Base-by-base conservation (phyloP, 2,888 invertebrate genomes). In the Limulus polyphemus region DNA sequence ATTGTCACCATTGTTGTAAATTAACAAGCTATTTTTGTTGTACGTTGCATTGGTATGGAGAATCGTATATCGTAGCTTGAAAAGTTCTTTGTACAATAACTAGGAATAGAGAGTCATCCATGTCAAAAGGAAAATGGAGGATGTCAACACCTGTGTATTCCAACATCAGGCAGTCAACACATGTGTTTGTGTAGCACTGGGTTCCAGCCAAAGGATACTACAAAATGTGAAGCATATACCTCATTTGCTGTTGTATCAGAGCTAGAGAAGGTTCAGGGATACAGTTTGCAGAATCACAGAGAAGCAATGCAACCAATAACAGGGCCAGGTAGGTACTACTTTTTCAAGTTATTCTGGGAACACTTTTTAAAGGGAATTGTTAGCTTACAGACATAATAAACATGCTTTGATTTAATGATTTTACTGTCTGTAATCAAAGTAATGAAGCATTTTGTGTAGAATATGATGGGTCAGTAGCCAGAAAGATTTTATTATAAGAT, bases 281-380 rank as follows among this genome's bases (percentile, higher is more conserved):
- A 90, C 77, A 88, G 90, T 71, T 76, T 94, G 57, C 86, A 84
- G 55, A 86, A 86, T 68, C 85, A 89, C 67, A 83, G 89, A 0
- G 94, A 97, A 75, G 94, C 95, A 0, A 94, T 98, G 88, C 85
- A 90, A 0, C 95, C 97, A 0, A 88, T 98, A 54, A 84, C 89
- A 2, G 95, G 95, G 0, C 75, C 80, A 0, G 78, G 80, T 79
- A 71, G 64, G 32, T 57, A 64, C 32, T 32, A 32, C 32, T 32
- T 32, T 32, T 32, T 32, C 32, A 32, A 4, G 32, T 32, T 32
- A 32, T 32, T 32, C 4, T 32, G 32, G 32, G 32, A 32, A 32
- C 32, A 32, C 7, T 32, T 3, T 32, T 32, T 32, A 32, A 32
- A 32, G 32, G 32, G 32, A 4, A 2, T 32, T 32, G 32, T 32